These are phyloP conservation scores for Melanostoma mellinum DNA, from an alignment of 2,888 invertebrate species.

Conservation along the genomic window DNA sequence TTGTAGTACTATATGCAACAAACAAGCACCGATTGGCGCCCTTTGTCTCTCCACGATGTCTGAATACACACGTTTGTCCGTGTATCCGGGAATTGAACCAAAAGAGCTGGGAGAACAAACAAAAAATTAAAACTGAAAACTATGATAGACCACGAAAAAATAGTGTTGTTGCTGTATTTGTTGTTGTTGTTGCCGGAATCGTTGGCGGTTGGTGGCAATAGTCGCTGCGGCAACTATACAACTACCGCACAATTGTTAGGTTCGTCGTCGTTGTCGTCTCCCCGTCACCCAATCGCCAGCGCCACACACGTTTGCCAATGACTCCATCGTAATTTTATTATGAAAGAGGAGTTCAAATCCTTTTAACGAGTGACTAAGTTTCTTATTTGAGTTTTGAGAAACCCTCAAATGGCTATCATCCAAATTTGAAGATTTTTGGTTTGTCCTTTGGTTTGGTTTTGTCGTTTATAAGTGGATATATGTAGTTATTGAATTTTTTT, in stretches of 20 bases:
- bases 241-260: conserved; percentile 49
- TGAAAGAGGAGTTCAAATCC: conserved; percentile 57
- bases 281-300: conserved; percentile 33
- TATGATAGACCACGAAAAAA: conserved; percentile 62
- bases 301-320: conserved; percentile 53
- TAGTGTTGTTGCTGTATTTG: no score
- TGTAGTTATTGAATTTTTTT: no score
- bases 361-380: conserved; percentile 68
- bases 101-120: conserved; percentile 35
- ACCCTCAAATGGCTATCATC: conserved; percentile 53
- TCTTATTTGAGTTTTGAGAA: conserved; percentile 31
- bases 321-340: conserved; percentile 58
- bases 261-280: conserved; percentile 22
- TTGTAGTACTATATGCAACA: conserved; percentile 59
- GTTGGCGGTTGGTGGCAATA: conserved; percentile 63
- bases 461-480: no score
- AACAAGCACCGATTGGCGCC: conserved; percentile 69
- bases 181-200: conserved; percentile 53
- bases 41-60: conserved; percentile 62
- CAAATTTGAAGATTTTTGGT: conserved; percentile 47
- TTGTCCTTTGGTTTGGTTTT: conserved; percentile 8
- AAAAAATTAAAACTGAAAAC: conserved; percentile 40
- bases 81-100: conserved; percentile 65
- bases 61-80: conserved; percentile 57
- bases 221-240: conserved; percentile 60